Evolutionary conservation across 1,140 invertebrate species (phyloP).

Genomic region (Rhagoletis pomonella): DNA sequence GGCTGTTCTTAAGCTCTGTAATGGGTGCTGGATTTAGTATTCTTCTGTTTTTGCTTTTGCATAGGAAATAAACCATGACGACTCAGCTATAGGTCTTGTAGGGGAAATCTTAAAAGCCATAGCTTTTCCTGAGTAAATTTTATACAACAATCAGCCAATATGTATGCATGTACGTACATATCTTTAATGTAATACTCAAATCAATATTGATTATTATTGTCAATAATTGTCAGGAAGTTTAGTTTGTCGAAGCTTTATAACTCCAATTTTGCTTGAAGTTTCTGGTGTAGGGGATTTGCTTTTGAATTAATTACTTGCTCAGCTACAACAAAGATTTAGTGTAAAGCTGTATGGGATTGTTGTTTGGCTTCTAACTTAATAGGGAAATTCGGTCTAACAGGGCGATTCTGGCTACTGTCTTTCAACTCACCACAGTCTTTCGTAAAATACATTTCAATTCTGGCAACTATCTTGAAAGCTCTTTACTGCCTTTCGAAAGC

Average conservation of each 20-base stretch:
- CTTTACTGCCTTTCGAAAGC: no score
- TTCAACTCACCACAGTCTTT: no score
- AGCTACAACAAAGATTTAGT: no score
- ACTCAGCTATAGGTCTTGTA: background rate
- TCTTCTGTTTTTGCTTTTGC: background rate
- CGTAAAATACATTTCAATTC: no score
- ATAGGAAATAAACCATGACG: background rate
- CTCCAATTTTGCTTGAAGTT: no score
- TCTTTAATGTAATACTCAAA: background rate
- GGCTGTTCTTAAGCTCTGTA: background rate
- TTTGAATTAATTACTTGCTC: no score
- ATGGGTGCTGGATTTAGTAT: background rate
- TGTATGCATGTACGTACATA: background rate
- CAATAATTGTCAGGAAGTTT: background rate
- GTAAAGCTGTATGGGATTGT: no score
- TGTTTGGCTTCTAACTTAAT: no score
- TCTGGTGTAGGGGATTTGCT: no score
- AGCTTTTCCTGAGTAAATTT: background rate
- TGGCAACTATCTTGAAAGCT: no score
- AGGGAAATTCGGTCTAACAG: no score
- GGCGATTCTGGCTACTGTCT: no score
- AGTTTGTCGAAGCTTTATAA: background rate
- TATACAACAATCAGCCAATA: slow-evolving; percentile 8
- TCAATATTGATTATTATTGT: background rate
- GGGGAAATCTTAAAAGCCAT: background rate